Conservation (phyloP, 30 jellyfish, hydroid and myxozoan genomes). For the Clytia hemisphaerica region DNA sequence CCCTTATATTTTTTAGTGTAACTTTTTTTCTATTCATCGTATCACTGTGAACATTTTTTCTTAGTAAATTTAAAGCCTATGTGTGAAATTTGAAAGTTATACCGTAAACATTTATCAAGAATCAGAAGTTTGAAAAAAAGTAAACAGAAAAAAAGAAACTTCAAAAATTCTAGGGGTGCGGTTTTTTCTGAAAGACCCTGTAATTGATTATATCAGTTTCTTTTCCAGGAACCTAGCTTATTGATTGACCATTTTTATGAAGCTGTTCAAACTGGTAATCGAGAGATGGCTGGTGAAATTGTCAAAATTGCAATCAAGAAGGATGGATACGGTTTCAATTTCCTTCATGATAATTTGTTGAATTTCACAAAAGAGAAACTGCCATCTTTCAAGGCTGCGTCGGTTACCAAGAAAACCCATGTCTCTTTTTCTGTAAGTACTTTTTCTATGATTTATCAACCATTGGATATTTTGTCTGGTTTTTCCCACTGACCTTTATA, state of each 20-base stretch:
- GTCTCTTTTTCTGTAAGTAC: background rate
- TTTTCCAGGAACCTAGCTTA: too few relatives aligned
- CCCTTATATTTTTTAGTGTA: too few relatives aligned
- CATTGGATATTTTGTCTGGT: background rate
- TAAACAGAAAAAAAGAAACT: too few relatives aligned
- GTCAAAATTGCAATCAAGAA: constrained; percentile 19
- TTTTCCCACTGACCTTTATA: background rate
- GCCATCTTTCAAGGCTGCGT: constrained; percentile 34
- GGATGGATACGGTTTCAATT: constrained; percentile 49
- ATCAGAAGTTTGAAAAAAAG: too few relatives aligned
- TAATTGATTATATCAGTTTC: too few relatives aligned
- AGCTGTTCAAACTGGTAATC: constrained; percentile 53
- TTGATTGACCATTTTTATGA: background rate
- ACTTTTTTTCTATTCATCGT: too few relatives aligned
- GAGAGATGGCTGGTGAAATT: constrained; percentile 49
- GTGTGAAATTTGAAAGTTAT: too few relatives aligned
- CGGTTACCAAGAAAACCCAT: constrained; percentile 57
- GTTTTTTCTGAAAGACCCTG: too few relatives aligned
- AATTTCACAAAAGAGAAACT: constrained; percentile 28
- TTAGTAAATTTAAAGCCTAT: too few relatives aligned
- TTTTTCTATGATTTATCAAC: background rate
- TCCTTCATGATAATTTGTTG: constrained; percentile 55
- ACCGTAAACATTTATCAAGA: too few relatives aligned
- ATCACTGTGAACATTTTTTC: too few relatives aligned
- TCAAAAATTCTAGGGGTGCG: too few relatives aligned